Conservation (phyloP, 2,888 invertebrate species). For the Pyrocoelia pectoralis region DNA sequence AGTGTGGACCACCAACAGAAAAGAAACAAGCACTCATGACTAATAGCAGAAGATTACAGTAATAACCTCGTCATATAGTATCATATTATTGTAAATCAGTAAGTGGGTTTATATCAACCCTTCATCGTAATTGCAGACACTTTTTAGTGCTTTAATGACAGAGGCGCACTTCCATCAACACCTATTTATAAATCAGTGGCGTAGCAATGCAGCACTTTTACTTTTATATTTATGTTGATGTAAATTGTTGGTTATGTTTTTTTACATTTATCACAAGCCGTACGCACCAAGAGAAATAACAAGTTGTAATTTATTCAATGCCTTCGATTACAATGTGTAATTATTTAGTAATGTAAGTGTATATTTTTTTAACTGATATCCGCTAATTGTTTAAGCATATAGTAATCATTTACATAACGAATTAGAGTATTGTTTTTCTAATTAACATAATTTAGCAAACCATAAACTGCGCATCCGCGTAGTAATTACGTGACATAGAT, state of each 20-base stretch:
- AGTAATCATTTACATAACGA: background rate
- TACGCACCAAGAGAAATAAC: no score
- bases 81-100: conserved; percentile 43
- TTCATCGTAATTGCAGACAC: conserved; percentile 54
- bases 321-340: background rate
- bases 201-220: conserved; percentile 25
- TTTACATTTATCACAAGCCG: no score
- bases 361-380: no score
- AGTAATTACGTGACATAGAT: no score
- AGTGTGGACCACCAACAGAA: conserved; percentile 50
- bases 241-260: no score
- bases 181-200: conserved; percentile 49
- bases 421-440: background rate
- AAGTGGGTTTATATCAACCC: conserved; percentile 48
- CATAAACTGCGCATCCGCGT: background rate
- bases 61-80: conserved; percentile 54
- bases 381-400: background rate
- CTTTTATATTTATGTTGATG: background rate
- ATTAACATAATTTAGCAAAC: background rate
- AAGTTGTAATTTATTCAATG: background rate
- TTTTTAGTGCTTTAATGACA: conserved; percentile 51
- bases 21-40: conserved; percentile 54
- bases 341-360: background rate
- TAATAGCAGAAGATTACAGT: conserved; percentile 56
- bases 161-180: conserved; percentile 49